Base-by-base conservation (phyloP, 2,797 vertebrate genomes). In the Bradypus variegatus region DNA sequence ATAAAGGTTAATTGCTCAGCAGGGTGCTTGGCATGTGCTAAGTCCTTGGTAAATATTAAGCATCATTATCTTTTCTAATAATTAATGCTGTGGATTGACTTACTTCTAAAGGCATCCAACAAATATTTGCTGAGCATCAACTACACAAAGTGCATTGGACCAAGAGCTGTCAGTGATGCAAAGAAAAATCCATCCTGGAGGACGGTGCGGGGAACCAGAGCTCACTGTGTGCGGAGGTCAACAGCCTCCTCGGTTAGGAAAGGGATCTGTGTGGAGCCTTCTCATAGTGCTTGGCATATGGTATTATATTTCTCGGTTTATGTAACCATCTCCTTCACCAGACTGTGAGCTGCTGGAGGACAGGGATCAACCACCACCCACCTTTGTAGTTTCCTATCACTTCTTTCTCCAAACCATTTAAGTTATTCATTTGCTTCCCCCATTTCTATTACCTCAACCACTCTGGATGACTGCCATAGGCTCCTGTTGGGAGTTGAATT, bases 271-370 rank as follows among this genome's bases (percentile, higher is more conserved):
- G 58, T 10, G 6, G n/a, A 36, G 45, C 18, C 85, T 58, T 45
- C 62, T 53, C 62, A 3, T 78, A n/a, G 12, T 0, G 0, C 41
- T 16, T 8, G 13, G 31, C 10, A 1, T 5, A 14, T 8, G 4
- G 31, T 18, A 11, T 72, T 53, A 0, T 15, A 18, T 31, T 36
- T 64, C 53, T 16, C 41, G 8, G 38, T 62, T 62, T 23, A 23
- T 2, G 18, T 21, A 15, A n/a, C 62, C 21, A 1, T 55, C 65
- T 45, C 58, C 65, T 3, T 14, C 2, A 1, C 27, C 0, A 33
- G 36, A 25, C 31, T 48, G 36, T 2, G 65, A 78, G 27, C 14
- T 50, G 7, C 23, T 6, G 5, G 8, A 53, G 48, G 55, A 45
- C 21, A 12, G 25, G 58, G 6, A 19, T 15, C 14, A 58, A 64